Conservation (phyloP, 2,113 vertebrate genomes). For the Myotis lucifugus region DNA sequence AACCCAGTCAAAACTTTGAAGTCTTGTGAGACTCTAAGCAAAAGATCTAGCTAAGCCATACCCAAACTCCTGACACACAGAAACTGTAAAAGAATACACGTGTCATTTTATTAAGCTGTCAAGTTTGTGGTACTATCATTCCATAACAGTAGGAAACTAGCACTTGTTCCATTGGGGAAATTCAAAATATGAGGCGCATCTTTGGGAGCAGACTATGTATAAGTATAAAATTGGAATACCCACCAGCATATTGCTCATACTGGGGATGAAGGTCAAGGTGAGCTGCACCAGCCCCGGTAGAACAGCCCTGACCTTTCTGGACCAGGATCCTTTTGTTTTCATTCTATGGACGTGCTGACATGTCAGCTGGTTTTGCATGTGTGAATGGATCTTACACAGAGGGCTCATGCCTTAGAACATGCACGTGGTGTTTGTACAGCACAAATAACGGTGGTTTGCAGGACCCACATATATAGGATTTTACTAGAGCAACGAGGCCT, state of each 20-base stretch:
- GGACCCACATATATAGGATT: constrained; percentile 68
- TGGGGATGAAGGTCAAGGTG: not conserved
- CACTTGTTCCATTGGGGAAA: not conserved
- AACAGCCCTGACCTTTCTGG: constrained; percentile 63
- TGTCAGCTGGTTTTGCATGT: constrained; percentile 74
- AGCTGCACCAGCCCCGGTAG: not conserved
- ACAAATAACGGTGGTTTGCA: constrained; percentile 84
- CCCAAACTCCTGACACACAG: not conserved
- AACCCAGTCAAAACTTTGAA: not conserved
- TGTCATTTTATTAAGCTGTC: not conserved
- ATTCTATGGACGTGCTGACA: constrained; percentile 77
- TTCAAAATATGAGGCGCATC: not conserved
- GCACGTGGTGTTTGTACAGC: constrained; percentile 78
- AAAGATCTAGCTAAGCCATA: not conserved
- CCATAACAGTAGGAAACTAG: not conserved
- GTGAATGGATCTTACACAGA: constrained; percentile 80
- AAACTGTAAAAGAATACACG: not conserved
- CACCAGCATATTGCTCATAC: not conserved
- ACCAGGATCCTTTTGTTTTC: constrained; percentile 69
- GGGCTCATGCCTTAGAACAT: constrained; percentile 67
- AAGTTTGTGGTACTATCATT: not conserved
- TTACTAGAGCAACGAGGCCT: constrained; percentile 80
- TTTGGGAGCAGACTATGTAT: not conserved
- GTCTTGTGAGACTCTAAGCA: not conserved
- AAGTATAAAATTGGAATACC: not conserved